Conservation (phyloP, 1,140 invertebrate genomes). For the Drosophila grimshawi region DNA sequence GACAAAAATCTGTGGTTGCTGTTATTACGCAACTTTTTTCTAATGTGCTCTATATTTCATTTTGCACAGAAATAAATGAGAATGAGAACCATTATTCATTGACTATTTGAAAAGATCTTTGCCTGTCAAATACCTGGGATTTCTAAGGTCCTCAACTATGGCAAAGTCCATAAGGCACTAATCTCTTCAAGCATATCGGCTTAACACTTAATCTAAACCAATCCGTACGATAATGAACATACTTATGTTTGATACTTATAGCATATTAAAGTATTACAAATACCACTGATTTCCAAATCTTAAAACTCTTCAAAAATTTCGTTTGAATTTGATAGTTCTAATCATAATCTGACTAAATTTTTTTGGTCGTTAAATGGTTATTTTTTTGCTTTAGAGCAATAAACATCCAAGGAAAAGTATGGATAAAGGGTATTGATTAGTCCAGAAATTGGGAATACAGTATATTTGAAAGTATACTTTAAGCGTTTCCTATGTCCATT, state of each 20-base stretch:
- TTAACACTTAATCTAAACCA: not conserved
- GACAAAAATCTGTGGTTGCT: no score
- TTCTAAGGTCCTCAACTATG: not conserved
- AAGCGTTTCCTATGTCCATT: not conserved
- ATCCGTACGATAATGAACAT: conserved; percentile 11
- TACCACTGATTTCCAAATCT: not conserved
- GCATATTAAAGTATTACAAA: conserved; percentile 6
- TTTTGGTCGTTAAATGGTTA: no score
- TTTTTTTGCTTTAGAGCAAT: not conserved
- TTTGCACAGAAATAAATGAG: no score
- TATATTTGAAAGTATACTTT: not conserved
- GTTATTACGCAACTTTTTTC: no score
- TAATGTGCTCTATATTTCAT: no score
- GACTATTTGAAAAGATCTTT: conserved; percentile 5
- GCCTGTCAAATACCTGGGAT: not conserved
- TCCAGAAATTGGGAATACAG: not conserved
- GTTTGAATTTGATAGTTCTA: not conserved
- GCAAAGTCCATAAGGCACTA: conserved; percentile 11
- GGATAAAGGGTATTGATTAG: not conserved
- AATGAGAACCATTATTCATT: no score
- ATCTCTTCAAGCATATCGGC: not conserved
- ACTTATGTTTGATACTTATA: not conserved
- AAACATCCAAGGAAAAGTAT: no score
- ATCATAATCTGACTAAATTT: not conserved
- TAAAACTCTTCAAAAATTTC: not conserved